Percentiles rank a stretch among this genome's conserved stretches.
These are phyloP conservation scores for Eupithecia dodoneata DNA, from an alignment of 2,888 invertebrate species.

Conservation along the genomic window DNA sequence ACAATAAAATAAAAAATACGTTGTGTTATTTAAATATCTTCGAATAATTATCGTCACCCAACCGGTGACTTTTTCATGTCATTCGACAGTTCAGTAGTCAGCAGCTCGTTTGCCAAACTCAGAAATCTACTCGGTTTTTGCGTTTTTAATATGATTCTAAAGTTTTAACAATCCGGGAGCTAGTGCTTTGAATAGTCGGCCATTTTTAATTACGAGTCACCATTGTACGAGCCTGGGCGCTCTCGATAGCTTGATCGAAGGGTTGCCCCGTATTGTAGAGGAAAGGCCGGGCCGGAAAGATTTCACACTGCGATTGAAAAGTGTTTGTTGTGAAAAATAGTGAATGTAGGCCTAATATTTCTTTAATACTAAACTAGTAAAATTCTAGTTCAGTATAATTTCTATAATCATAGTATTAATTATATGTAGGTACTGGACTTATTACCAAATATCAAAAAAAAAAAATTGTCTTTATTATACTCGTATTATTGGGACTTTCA, in stretches of 20 bases:
- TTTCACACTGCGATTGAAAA: background rate
- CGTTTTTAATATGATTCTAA: slow-evolving; percentile 48
- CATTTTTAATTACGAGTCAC: slow-evolving; percentile 77
- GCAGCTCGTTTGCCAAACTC: background rate
- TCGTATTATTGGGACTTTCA: no score
- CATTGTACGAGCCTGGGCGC: slow-evolving; percentile 65
- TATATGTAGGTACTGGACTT: no score
- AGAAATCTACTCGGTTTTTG: slow-evolving; percentile 32
- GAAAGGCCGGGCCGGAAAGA: slow-evolving; percentile 20
- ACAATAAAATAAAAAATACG: no score
- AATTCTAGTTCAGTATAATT: no score
- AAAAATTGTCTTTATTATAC: no score
- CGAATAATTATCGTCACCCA: background rate
- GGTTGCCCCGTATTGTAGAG: slow-evolving; percentile 32
- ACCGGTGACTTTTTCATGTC: background rate
- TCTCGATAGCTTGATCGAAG: slow-evolving; percentile 59
- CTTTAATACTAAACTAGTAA: no score
- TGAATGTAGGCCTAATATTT: background rate
- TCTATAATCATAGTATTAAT: no score
- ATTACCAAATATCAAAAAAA: no score
- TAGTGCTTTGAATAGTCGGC: slow-evolving; percentile 58
- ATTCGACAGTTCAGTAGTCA: background rate
- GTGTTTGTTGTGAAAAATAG: background rate
- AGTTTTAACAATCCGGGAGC: slow-evolving; percentile 59
- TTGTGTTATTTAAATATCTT: no score